These are phyloP conservation scores for Eonycteris spelaea DNA, from an alignment of 2,113 vertebrate genomes.

Conservation along the genomic window DNA sequence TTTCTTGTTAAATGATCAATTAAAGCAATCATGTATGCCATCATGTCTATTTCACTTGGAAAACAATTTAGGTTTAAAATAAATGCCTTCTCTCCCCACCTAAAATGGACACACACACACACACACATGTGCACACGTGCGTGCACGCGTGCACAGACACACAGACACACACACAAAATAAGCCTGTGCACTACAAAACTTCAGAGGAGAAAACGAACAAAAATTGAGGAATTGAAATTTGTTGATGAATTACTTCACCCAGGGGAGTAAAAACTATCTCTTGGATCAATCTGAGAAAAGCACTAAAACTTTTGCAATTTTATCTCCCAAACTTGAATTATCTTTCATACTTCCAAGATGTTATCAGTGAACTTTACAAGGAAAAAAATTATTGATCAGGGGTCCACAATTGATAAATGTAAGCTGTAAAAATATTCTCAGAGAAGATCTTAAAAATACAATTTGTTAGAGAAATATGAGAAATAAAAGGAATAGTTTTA, in stretches of 20 bases:
- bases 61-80: neutral
- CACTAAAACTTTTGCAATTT: slow-evolving; percentile 46
- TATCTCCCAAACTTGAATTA: slow-evolving; percentile 54
- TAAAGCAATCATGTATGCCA: neutral
- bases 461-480: neutral
- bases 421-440: slow-evolving; percentile 36
- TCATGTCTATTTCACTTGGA: neutral
- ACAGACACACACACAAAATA: neutral
- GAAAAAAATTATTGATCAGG: slow-evolving; percentile 47
- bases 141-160: neutral
- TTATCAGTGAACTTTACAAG: slow-evolving; percentile 55
- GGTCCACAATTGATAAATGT: neutral
- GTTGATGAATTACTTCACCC: neutral
- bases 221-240: neutral
- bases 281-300: neutral
- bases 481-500: neutral
- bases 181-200: neutral
- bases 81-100: neutral
- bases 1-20: neutral
- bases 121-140: neutral
- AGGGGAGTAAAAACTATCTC: neutral
- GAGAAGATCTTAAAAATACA: neutral
- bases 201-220: neutral
- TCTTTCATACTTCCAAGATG: slow-evolving; percentile 50
- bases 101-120: neutral